Evolutionary conservation across 30 jellyfish, hydroid and myxozoan species (phyloP).

Genomic region (Pseudorhiza aurosa): DNA sequence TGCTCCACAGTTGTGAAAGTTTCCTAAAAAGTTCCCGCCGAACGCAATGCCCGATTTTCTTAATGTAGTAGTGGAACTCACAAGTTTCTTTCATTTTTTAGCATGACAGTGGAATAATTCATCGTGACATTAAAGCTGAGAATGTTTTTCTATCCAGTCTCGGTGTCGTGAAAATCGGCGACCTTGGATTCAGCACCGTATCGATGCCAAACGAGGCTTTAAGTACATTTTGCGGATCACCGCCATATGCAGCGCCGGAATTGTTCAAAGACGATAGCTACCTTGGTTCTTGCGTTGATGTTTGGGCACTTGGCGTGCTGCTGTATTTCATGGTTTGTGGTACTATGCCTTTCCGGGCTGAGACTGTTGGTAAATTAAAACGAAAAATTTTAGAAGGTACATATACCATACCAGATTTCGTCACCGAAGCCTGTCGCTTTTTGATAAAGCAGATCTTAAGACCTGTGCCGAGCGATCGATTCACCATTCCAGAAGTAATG

Average conservation of each 20-base stretch:
- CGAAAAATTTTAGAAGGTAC: slow-evolving; percentile 85
- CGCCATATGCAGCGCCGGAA: slow-evolving; percentile 99
- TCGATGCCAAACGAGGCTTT: slow-evolving; percentile 74
- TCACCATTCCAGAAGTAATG: slow-evolving; percentile 78
- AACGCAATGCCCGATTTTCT: no score
- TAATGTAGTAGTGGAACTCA: no score
- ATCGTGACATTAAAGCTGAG: slow-evolving; percentile 97
- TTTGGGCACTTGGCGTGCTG: slow-evolving; percentile 95
- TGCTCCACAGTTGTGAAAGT: no score
- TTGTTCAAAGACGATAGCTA: slow-evolving; percentile 91
- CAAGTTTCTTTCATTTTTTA: slow-evolving; percentile 53
- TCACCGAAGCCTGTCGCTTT: slow-evolving; percentile 80
- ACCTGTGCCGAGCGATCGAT: slow-evolving; percentile 87
- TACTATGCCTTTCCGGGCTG: slow-evolving; percentile 96
- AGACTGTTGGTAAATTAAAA: slow-evolving; percentile 92
- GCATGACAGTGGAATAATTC: slow-evolving; percentile 89
- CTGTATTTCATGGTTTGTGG: slow-evolving; percentile 93
- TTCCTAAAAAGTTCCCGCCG: no score
- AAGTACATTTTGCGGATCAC: slow-evolving; percentile 96
- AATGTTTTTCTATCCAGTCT: slow-evolving; percentile 79
- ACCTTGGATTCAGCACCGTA: slow-evolving; percentile 94
- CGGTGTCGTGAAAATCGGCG: slow-evolving; percentile 90
- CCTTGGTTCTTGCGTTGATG: slow-evolving; percentile 86
- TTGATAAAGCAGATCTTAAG: slow-evolving; percentile 76
- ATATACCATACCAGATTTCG: slow-evolving; percentile 77